Conservation (phyloP, 1,140 invertebrate species). For the Philotrypesis tridentata region DNA sequence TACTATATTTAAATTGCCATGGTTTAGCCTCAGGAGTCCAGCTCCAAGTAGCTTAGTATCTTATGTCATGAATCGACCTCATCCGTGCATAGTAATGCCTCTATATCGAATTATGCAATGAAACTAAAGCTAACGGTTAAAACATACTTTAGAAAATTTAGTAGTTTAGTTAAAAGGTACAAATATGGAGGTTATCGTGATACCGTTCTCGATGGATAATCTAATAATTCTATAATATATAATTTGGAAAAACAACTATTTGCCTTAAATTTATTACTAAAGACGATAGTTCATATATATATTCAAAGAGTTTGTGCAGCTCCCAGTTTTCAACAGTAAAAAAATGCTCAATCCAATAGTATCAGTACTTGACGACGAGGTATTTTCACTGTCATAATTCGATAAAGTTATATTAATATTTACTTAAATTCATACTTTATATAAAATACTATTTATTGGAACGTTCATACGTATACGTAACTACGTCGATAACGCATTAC, state of each 20-base stretch:
- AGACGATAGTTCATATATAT: too few relatives aligned
- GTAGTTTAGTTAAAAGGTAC: neutral
- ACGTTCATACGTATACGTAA: neutral
- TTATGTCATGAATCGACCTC: neutral
- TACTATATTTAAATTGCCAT: neutral
- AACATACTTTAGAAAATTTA: neutral
- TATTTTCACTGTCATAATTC: neutral
- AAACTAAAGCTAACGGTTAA: neutral
- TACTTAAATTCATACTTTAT: neutral
- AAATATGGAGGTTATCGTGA: neutral
- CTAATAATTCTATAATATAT: neutral
- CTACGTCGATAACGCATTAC: neutral
- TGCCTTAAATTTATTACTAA: too few relatives aligned
- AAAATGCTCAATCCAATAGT: neutral
- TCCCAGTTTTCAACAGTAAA: neutral
- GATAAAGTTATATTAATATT: neutral
- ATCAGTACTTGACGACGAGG: neutral
- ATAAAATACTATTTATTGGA: conserved; percentile 23
- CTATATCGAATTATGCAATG: neutral
- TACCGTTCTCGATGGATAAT: neutral
- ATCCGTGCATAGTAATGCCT: neutral
- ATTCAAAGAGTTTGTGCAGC: too few relatives aligned
- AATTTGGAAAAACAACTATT: too few relatives aligned
- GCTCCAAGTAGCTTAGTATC: conserved; percentile 17
- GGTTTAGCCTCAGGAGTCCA: conserved; percentile 24